A percentile compares a stretch with the other conserved stretches of the same genome.
phyloP scores from a whole-genome alignment of 2,797 vertebrate species.

The Rachycentron canadum region DNA sequence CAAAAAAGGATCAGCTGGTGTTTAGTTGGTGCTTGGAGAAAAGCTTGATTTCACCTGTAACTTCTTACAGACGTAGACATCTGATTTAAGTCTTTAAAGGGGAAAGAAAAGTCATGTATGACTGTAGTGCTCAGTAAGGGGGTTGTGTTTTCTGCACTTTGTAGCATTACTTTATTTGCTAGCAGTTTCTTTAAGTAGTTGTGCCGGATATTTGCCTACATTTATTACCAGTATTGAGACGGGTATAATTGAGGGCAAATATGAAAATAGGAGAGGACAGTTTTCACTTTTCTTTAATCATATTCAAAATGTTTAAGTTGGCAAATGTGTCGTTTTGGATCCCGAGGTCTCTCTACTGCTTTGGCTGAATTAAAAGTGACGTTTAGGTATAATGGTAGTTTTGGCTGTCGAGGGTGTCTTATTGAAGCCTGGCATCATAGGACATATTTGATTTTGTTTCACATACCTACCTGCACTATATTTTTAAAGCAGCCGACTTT shows the following conservation, averaged over 20 bases:
- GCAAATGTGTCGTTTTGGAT: neutral
- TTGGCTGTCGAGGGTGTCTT: neutral
- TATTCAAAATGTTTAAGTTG: neutral
- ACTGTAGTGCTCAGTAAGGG: neutral
- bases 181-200: neutral
- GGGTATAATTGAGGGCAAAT: neutral
- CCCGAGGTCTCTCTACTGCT: neutral
- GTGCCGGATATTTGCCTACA: neutral
- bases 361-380: neutral
- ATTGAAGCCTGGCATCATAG: no score
- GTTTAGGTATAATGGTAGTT: neutral
- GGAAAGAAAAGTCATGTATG: neutral
- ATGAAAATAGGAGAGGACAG: neutral
- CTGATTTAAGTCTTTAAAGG: slow-evolving; percentile 12
- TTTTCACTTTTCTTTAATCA: neutral
- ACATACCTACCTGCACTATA: neutral
- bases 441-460: slow-evolving; percentile 37
- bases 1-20: neutral
- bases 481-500: slow-evolving; percentile 19
- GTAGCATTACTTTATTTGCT: neutral
- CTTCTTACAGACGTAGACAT: neutral
- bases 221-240: neutral
- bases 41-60: neutral
- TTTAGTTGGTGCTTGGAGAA: neutral
- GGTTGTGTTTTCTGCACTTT: neutral